Percentiles rank a stretch among this genome's conserved stretches.
phyloP scores from a whole-genome alignment of 2,113 vertebrate species.

The Chinchilla lanigera region DNA sequence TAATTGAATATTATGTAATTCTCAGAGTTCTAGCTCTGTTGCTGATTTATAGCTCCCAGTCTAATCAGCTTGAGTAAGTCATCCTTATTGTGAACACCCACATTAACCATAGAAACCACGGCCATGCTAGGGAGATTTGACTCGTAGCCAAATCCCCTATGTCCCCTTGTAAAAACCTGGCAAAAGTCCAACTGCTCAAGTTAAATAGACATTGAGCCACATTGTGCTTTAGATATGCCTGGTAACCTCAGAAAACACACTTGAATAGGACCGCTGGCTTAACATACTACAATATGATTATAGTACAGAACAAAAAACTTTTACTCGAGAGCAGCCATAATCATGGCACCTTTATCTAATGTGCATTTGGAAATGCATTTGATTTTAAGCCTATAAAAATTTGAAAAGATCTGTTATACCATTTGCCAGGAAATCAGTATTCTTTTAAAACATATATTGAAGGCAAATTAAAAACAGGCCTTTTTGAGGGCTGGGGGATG shows the following conservation, averaged over 20 bases:
- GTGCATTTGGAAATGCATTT: constrained; percentile 55
- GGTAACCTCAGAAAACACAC: constrained; percentile 69
- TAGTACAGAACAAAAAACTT: constrained; percentile 65
- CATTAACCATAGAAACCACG: constrained; percentile 58
- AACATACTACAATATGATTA: constrained; percentile 44
- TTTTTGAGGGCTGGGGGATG: neutral
- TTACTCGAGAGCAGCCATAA: constrained; percentile 22
- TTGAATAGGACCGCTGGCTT: constrained; percentile 66
- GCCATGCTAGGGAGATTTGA: constrained; percentile 73
- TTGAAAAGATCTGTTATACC: constrained; percentile 6
- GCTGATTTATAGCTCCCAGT: constrained; percentile 56
- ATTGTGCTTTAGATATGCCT: constrained; percentile 77
- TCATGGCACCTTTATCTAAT: constrained; percentile 28
- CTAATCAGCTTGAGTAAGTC: constrained; percentile 73
- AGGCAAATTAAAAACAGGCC: constrained; percentile 52
- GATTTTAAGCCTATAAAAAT: constrained; percentile 60
- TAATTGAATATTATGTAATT: constrained; percentile 62
- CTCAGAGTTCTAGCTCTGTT: constrained; percentile 52
- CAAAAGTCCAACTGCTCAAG: constrained; percentile 74
- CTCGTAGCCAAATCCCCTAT: constrained; percentile 69
- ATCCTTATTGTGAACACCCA: constrained; percentile 66
- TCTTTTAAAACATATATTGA: constrained; percentile 23
- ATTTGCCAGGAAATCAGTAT: constrained; percentile 52
- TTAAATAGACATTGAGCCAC: constrained; percentile 76
- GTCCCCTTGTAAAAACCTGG: constrained; percentile 74